Base-by-base conservation (phyloP, 1,140 invertebrate species). In the Drosophila leontia region DNA sequence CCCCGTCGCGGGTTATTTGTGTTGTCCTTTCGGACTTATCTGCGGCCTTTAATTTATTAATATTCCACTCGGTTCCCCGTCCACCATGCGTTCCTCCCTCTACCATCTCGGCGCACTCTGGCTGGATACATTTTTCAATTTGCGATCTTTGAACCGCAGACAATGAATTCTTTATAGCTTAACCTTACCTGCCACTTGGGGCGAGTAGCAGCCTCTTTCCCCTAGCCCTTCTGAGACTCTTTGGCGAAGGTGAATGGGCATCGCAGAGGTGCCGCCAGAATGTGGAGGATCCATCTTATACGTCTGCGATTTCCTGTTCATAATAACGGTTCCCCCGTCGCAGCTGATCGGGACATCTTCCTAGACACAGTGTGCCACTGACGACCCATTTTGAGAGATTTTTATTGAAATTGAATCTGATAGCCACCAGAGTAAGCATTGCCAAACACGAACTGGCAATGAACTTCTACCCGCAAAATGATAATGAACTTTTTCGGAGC, bases 151-250 rank as follows among this genome's bases (percentile, higher is more conserved):
- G 85, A 90, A 90, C 85, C 69, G 64, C 48, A 69, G 78, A 79
- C 81, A 90, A 90, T 90, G 81, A 90, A 90, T 90, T 90, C 85
- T 90, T 84, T 85, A 79, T 82, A 90, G 85, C 85, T 83, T 88
- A 87, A 87, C 84, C 84, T 83, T 88, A 80, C 82, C 77, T 88
- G 78, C 63, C 67, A 39, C 64, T 55, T 29, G 55, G 9, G 29
- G 9, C 29, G 29, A 34, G 50, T 51, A 7, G 50, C 29, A 51
- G 9, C 17, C 8, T 41, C 32, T 17, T 53, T 70, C 32, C n/a
- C 34, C 41, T 53, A 64, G 51, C 41, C 57, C 61, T 44, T 35
- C 37, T 42, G 13, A 17, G 12, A 17, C 51, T 70, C 26, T 70
- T 17, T 41, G 44, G 23, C 37, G 26, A 50, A 68, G 65, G 65